Percentiles rank a stretch among this genome's conserved stretches.
Evolutionary conservation across 2,113 vertebrate species (phyloP).

Genomic region (Maccullochella peelii): DNA sequence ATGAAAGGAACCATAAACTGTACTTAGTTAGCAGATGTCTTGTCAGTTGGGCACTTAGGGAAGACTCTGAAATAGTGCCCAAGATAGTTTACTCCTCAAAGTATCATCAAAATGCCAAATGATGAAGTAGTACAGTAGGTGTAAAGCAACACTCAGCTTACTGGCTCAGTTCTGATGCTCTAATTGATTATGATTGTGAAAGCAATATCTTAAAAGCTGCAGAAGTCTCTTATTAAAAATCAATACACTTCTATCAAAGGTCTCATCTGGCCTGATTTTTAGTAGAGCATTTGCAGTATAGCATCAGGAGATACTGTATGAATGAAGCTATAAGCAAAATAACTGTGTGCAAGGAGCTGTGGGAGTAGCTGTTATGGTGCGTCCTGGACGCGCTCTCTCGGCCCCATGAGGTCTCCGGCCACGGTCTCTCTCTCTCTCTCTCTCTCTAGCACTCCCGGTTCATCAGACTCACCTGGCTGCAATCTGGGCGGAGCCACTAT

Average conservation of each 20-base stretch:
- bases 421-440: too few species aligned
- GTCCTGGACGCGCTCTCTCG: too few species aligned
- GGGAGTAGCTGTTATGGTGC: too few species aligned
- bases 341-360: neutral
- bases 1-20: slow-evolving; percentile 27
- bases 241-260: slow-evolving; percentile 75
- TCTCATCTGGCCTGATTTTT: slow-evolving; percentile 61
- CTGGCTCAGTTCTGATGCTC: slow-evolving; percentile 70
- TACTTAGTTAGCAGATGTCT: slow-evolving; percentile 8
- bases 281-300: slow-evolving; percentile 6
- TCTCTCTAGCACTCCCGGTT: too few species aligned
- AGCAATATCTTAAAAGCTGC: slow-evolving; percentile 84
- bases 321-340: neutral
- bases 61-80: slow-evolving; percentile 25
- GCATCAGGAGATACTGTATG: neutral
- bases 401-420: too few species aligned
- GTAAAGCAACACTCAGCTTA: slow-evolving; percentile 67
- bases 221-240: slow-evolving; percentile 77
- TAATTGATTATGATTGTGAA: slow-evolving; percentile 71
- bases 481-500: too few species aligned
- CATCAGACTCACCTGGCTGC: too few species aligned
- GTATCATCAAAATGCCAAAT: slow-evolving; percentile 65
- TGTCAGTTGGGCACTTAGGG: slow-evolving; percentile 12
- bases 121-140: slow-evolving; percentile 69
- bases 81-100: slow-evolving; percentile 48